Evolutionary conservation across 2,113 vertebrate species (phyloP).

Genomic region (Austrofundulus limnaeus): DNA sequence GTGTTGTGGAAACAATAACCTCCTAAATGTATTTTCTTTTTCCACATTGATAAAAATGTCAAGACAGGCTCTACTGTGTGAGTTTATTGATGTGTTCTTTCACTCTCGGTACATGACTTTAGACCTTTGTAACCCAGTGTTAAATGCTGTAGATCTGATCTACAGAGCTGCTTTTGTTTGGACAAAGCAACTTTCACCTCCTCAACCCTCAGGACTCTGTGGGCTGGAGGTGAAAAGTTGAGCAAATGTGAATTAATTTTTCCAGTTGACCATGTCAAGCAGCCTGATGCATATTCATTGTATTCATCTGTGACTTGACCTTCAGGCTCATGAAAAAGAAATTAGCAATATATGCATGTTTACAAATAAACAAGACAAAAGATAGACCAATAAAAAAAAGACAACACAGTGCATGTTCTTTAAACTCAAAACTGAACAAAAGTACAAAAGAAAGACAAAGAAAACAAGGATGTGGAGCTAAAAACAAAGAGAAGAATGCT

Average conservation of each 20-base stretch:
- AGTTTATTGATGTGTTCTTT: not conserved
- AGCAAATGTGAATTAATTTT: too few species aligned
- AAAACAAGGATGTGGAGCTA: not conserved
- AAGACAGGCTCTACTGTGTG: slow-evolving; percentile 21
- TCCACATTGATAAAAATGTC: slow-evolving; percentile 24
- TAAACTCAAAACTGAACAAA: not conserved
- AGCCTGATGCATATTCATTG: not conserved
- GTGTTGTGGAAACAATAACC: not conserved
- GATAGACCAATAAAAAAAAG: not conserved
- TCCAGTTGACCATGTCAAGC: too few species aligned
- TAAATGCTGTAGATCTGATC: slow-evolving; percentile 20
- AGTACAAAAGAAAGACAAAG: too few species aligned
- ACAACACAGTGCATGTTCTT: not conserved
- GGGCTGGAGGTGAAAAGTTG: too few species aligned
- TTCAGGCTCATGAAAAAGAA: not conserved
- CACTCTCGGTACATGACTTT: slow-evolving; percentile 26
- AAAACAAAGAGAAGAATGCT: slow-evolving; percentile 2
- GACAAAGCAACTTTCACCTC: too few species aligned
- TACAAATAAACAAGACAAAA: not conserved
- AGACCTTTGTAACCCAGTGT: slow-evolving; percentile 29
- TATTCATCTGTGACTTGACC: slow-evolving; percentile 1
- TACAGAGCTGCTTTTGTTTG: slow-evolving; percentile 30
- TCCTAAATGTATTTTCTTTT: slow-evolving; percentile 4
- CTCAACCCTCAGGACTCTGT: too few species aligned
- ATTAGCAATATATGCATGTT: not conserved